Evolutionary conservation across 2,888 invertebrate species (phyloP).

Genomic region (Isotomurus palustris): DNA sequence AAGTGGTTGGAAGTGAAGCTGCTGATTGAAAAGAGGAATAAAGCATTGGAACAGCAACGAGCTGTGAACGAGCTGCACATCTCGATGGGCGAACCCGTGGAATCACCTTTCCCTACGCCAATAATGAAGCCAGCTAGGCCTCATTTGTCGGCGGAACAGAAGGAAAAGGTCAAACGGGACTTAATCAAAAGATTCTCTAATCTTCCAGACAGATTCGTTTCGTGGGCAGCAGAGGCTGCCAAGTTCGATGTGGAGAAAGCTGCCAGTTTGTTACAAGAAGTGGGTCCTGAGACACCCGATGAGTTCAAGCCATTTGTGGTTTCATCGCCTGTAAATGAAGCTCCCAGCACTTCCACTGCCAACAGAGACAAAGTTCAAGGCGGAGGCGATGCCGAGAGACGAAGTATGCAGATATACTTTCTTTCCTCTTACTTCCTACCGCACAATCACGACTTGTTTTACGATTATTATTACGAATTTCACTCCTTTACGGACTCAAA

Average conservation of each 20-base stretch:
- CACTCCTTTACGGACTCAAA: not conserved
- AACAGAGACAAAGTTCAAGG: too few relatives aligned
- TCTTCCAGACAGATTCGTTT: conserved; percentile 68
- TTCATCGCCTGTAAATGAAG: conserved; percentile 14
- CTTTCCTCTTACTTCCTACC: not conserved
- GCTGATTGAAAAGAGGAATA: conserved; percentile 44
- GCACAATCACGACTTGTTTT: conserved; percentile 6
- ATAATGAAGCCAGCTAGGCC: conserved; percentile 44
- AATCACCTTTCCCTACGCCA: conserved; percentile 46
- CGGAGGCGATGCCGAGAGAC: conserved; percentile 11
- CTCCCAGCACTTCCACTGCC: not conserved
- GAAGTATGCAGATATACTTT: not conserved
- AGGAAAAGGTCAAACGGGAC: conserved; percentile 48
- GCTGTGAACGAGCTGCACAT: conserved; percentile 27
- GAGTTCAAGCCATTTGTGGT: conserved; percentile 45
- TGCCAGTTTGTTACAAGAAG: conserved; percentile 64
- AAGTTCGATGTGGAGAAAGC: conserved; percentile 78
- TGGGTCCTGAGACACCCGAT: conserved; percentile 41
- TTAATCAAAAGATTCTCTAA: conserved; percentile 68
- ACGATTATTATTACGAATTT: conserved; percentile 5
- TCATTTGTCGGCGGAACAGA: conserved; percentile 40
- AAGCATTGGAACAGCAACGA: conserved; percentile 38
- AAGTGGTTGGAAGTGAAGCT: conserved; percentile 46
- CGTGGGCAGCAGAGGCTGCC: conserved; percentile 81
- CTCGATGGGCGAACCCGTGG: conserved; percentile 30